Base-by-base conservation (phyloP, 1,140 invertebrate species). In the Lasioglossum albipes region DNA sequence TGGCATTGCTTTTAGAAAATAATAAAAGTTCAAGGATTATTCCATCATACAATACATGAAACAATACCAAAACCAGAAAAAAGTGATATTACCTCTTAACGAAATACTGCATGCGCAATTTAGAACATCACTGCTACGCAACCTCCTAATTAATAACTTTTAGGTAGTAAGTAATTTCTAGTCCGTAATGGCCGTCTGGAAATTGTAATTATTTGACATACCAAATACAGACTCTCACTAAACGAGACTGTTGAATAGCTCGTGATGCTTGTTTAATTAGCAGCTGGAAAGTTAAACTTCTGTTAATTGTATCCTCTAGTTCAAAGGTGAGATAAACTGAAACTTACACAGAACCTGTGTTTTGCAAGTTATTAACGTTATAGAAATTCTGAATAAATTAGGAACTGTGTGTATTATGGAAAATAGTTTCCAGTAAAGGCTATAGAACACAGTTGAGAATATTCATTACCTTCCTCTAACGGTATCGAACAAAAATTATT, bases 271-370 rank as follows among this genome's bases (percentile, higher is more conserved):
- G 22, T 31, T 31, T 22, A 31, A 16, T 74, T n/a, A 36, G 42
- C 20, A 18, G 20, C 54, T 7, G 12, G 27, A n/a, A n/a, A 36
- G 61, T 36, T 49, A 1, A 16, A 62, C 0, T 65, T 49, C 27
- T 36, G 42, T n/a, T 65, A 74, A 74, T 74, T 49, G 42, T 31
- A 74, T 74, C 31, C 42, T 36, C 10, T 20, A 20, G 22, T 45
- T 65, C 18, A 18, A 65, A 36, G 16, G 41, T 7, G 9, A 22
- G 7, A 45, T 6, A 6, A 45, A 73, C 27, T 13, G 0, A 13
- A 59, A 41, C 54, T 42, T 64, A 5, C 22, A 64, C 27, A 18
- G 61, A 16, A 18, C 12, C 5, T 31, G 5, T 36, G 18, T 57
- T 57, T 16, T 2, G 20, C n/a, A 36, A 16, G 12, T 1, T 36